A percentile compares a stretch with the other conserved stretches of the same genome.
Evolutionary conservation across 37 sponge, comb jelly and placozoan species (phyloP).

Genomic region (Beroe forskalii): DNA sequence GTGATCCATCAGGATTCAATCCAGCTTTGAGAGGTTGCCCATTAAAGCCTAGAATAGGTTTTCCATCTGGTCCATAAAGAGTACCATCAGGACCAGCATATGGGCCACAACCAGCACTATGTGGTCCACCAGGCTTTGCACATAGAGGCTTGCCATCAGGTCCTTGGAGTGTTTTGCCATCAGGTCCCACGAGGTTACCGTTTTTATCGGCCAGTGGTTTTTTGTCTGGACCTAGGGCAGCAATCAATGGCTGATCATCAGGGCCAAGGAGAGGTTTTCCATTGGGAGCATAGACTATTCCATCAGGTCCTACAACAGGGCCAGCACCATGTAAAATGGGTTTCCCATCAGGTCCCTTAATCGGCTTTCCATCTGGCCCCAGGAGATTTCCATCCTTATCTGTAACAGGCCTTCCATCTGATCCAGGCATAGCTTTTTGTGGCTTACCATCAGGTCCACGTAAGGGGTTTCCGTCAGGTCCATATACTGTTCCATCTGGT

Average conservation of each 20-base stretch:
- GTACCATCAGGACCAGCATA: constrained; percentile 57
- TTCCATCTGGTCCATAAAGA: constrained; percentile 52
- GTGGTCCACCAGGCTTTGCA: constrained; percentile 28
- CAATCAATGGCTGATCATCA: constrained; percentile 35
- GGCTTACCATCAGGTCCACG: constrained; percentile 51
- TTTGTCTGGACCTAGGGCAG: constrained; percentile 40
- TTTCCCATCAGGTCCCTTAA: constrained; percentile 62
- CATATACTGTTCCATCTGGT: constrained; percentile 65
- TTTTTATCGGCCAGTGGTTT: constrained; percentile 43
- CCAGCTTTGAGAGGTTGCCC: constrained; percentile 48
- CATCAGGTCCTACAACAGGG: constrained; percentile 53
- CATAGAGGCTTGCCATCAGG: constrained; percentile 34
- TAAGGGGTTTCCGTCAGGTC: constrained; percentile 61
- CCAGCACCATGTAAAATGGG: constrained; percentile 15
- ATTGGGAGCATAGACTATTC: constrained; percentile 40
- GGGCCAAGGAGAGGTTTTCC: constrained; percentile 61
- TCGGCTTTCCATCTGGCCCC: constrained; percentile 57
- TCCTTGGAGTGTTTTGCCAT: constrained; percentile 55
- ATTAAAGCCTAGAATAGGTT: constrained; percentile 39
- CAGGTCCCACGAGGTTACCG: constrained; percentile 39
- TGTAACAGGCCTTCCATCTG: constrained; percentile 45
- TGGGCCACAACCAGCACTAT: constrained; percentile 44
- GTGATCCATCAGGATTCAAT: constrained; percentile 54
- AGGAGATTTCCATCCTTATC: constrained; percentile 56
- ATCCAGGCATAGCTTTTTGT: constrained; percentile 10